Percentiles rank a stretch among this genome's conserved stretches.
Conservation (phyloP, 2,797 vertebrate genomes). For the Mycteria americana region DNA sequence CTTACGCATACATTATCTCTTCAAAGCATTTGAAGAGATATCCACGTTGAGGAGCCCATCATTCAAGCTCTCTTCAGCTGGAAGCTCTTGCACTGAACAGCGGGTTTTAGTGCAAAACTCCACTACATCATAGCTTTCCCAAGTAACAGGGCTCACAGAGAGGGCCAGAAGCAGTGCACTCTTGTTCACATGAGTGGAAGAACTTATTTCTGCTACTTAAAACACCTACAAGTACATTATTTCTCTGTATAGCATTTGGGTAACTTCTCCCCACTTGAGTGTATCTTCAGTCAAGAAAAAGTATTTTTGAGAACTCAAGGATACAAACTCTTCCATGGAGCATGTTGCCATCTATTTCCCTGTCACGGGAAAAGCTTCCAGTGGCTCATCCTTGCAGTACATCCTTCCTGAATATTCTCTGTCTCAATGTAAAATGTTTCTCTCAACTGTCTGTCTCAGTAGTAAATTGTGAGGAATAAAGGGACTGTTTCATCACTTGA, state of each 20-base stretch:
- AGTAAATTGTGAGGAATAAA: not conserved
- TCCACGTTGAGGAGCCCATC: not conserved
- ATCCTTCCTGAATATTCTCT: not conserved
- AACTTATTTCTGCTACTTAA: not conserved
- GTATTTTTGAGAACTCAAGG: not conserved
- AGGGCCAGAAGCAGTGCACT: not conserved
- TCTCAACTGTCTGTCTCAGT: not conserved
- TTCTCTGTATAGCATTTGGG: not conserved
- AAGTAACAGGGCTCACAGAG: not conserved
- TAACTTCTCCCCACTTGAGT: not conserved
- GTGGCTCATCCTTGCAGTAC: not conserved
- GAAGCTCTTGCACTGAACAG: not conserved
- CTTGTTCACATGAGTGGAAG: not conserved
- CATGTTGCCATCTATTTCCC: not conserved
- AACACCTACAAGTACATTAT: not conserved
- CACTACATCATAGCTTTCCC: not conserved
- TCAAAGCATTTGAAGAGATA: not conserved
- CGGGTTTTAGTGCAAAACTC: not conserved
- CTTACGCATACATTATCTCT: not conserved
- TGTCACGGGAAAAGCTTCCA: not conserved
- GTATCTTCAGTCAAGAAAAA: not conserved
- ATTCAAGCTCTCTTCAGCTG: not conserved
- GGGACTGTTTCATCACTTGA: not conserved
- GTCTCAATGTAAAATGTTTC: not conserved
- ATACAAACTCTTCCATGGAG: not conserved